A percentile compares a stretch with the other conserved stretches of the same genome.
Conservation (phyloP, 1,140 invertebrate genomes). For the Aradophagus sp. region DNA sequence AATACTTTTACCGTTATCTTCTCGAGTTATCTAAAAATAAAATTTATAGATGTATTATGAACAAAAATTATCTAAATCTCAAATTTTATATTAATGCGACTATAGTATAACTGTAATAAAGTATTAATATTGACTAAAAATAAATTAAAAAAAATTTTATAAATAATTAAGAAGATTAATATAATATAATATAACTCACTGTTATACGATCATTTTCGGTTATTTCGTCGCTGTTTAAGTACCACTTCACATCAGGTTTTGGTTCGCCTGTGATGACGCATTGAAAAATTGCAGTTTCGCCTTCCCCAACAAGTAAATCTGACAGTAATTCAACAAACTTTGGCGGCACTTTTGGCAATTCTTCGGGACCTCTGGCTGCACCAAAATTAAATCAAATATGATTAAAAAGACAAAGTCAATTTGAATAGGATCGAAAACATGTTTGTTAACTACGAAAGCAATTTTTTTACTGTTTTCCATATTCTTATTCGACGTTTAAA, state of each 20-base stretch:
- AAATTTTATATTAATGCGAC: no score
- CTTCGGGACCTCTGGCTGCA: slow-evolving; percentile 50
- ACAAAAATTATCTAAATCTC: no score
- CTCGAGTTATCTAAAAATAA: slow-evolving; percentile 67
- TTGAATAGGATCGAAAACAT: no score
- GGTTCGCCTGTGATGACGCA: slow-evolving; percentile 83
- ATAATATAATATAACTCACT: no score
- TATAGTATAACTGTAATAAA: no score
- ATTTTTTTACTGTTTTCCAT: no score
- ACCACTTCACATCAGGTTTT: slow-evolving; percentile 82
- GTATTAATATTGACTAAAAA: no score
- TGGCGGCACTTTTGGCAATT: slow-evolving; percentile 74
- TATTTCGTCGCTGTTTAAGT: slow-evolving; percentile 81
- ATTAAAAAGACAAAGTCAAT: background rate
- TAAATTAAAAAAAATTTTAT: no score
- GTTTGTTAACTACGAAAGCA: no score
- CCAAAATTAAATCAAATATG: slow-evolving; percentile 4
- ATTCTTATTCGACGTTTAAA: no score
- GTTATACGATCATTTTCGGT: slow-evolving; percentile 74
- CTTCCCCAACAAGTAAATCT: slow-evolving; percentile 80
- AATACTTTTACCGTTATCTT: slow-evolving; percentile 76
- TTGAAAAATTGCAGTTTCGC: slow-evolving; percentile 83
- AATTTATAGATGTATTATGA: no score
- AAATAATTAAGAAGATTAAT: no score
- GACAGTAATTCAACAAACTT: slow-evolving; percentile 83